A percentile compares a stretch with the other conserved stretches of the same genome.
phyloP scores from a whole-genome alignment of 2,888 invertebrate genomes.

The Morpho deidamia region DNA sequence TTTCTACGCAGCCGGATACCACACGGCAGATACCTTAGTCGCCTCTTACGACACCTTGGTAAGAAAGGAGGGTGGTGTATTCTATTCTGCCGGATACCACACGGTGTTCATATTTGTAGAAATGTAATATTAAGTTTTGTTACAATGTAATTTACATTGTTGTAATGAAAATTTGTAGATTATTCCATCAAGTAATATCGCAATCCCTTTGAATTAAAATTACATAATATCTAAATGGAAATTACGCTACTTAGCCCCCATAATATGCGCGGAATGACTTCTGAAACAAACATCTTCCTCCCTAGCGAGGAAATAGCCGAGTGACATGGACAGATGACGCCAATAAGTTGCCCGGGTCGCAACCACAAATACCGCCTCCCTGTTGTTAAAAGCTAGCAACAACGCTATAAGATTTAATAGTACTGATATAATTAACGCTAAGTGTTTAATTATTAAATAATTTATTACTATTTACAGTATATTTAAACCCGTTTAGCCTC shows the following conservation, averaged over 20 bases:
- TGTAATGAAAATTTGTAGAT: too few species aligned
- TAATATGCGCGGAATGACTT: slow-evolving; percentile 55
- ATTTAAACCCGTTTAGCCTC: too few species aligned
- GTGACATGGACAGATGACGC: slow-evolving; percentile 67
- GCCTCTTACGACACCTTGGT: too few species aligned
- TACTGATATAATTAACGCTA: slow-evolving; percentile 2
- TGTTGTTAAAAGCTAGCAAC: slow-evolving; percentile 21
- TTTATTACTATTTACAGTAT: too few species aligned
- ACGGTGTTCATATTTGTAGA: too few species aligned
- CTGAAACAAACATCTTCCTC: slow-evolving; percentile 58
- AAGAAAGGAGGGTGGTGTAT: too few species aligned
- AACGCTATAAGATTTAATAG: slow-evolving; percentile 19
- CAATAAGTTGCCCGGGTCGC: slow-evolving; percentile 58
- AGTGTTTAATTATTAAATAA: too few species aligned
- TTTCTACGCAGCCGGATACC: too few species aligned
- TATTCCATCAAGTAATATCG: neutral
- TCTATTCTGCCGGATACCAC: too few species aligned
- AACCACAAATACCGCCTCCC: slow-evolving; percentile 33
- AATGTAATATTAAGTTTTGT: too few species aligned
- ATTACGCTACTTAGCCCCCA: slow-evolving; percentile 38
- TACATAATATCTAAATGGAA: slow-evolving; percentile 21
- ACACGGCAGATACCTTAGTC: too few species aligned
- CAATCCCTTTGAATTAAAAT: slow-evolving; percentile 20
- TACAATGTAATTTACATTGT: too few species aligned
- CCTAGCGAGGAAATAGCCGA: slow-evolving; percentile 61